These are phyloP conservation scores for Quiscalus mexicanus DNA, from an alignment of 2,113 vertebrate genomes.

Conservation along the genomic window DNA sequence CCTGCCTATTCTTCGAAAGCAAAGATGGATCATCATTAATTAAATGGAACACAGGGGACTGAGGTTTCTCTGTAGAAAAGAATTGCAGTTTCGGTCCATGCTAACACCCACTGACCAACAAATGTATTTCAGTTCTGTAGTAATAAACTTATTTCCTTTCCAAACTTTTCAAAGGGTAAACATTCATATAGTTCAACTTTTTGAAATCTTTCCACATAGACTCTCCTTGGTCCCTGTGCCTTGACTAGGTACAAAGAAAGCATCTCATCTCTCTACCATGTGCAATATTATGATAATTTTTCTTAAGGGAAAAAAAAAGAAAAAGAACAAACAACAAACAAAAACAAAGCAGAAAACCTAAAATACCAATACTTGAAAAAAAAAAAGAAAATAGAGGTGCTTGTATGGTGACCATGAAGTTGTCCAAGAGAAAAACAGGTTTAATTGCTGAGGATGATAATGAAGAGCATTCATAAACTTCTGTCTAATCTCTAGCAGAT, in stretches of 20 bases:
- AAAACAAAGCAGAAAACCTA: not conserved
- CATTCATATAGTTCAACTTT: not conserved
- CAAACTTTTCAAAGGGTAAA: not conserved
- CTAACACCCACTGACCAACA: not conserved
- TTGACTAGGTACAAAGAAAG: not conserved
- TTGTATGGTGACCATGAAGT: not conserved
- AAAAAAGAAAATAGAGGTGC: not conserved
- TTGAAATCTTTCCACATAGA: not conserved
- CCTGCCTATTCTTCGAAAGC: not conserved
- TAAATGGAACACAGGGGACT: not conserved
- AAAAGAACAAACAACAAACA: not conserved
- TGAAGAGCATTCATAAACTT: not conserved
- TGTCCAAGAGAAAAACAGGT: not conserved
- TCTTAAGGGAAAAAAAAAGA: too few relatives aligned
- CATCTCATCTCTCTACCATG: not conserved
- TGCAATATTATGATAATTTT: not conserved
- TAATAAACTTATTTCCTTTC: not conserved
- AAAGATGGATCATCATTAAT: not conserved
- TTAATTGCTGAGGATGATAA: not conserved
- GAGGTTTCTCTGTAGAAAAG: not conserved
- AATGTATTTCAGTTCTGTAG: not conserved
- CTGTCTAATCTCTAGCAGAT: not conserved
- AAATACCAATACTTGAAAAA: not conserved
- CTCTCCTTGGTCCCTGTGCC: not conserved
- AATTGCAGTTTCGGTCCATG: not conserved